These are phyloP conservation scores for Diplosoma virens DNA, from an alignment of 23 tunicate species.

Conservation along the genomic window DNA sequence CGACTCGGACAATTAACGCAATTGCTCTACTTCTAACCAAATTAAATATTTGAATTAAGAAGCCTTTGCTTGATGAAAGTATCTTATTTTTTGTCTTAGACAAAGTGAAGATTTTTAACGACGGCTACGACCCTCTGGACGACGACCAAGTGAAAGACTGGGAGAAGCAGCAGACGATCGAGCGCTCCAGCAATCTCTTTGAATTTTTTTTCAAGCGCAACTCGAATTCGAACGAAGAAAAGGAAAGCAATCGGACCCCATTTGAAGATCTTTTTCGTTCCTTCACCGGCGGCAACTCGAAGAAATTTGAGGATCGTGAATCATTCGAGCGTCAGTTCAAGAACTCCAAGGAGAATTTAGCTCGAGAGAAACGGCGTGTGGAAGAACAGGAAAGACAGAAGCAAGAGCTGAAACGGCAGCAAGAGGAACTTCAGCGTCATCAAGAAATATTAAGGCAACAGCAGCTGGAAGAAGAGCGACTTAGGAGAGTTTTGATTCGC, in stretches of 20 bases:
- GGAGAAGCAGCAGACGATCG: slow-evolving; percentile 56
- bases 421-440: background rate
- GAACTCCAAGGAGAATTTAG: slow-evolving; percentile 6
- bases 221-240: slow-evolving; percentile 7
- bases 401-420: slow-evolving; percentile 1
- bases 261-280: slow-evolving; percentile 55
- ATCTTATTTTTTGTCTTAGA: slow-evolving; percentile 27
- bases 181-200: slow-evolving; percentile 35
- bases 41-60: too few relatives aligned
- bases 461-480: background rate
- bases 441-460: background rate
- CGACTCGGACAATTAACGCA: too few relatives aligned
- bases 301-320: slow-evolving; percentile 17
- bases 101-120: slow-evolving; percentile 49
- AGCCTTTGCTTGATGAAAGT: too few relatives aligned
- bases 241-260: slow-evolving; percentile 13
- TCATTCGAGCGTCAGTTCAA: slow-evolving; percentile 27
- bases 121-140: slow-evolving; percentile 88
- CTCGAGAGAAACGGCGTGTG: background rate
- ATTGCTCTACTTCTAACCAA: too few relatives aligned
- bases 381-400: background rate
- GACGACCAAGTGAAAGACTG: slow-evolving; percentile 65
- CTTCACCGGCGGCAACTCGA: background rate
- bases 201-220: slow-evolving; percentile 53
- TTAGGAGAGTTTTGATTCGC: background rate